Percentiles rank a stretch among this genome's conserved stretches.
phyloP scores from a whole-genome alignment of 1,140 invertebrate genomes.

The Galleria mellonella region DNA sequence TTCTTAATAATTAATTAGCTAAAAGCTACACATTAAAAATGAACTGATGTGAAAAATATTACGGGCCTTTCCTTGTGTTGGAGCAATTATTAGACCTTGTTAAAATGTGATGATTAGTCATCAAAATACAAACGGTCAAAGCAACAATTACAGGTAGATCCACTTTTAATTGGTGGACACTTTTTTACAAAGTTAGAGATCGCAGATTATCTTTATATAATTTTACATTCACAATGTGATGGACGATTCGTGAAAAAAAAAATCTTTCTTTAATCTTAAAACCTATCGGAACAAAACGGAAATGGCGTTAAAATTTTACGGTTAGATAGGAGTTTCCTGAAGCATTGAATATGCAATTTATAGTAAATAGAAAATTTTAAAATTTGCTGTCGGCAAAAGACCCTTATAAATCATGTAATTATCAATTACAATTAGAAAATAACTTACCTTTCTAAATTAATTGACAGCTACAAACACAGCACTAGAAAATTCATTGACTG shows the following conservation, averaged over 20 bases:
- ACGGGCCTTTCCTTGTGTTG: slow-evolving; percentile 12
- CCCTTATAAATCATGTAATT: background rate
- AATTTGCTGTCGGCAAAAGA: background rate
- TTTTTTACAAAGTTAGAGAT: too few relatives aligned
- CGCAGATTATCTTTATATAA: too few relatives aligned
- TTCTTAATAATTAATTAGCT: too few relatives aligned
- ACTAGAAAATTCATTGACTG: slow-evolving; percentile 62
- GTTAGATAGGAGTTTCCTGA: slow-evolving; percentile 16
- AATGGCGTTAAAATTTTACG: slow-evolving; percentile 59
- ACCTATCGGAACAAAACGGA: slow-evolving; percentile 31
- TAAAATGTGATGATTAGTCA: slow-evolving; percentile 50
- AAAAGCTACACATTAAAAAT: too few relatives aligned
- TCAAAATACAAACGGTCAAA: slow-evolving; percentile 37
- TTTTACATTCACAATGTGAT: background rate
- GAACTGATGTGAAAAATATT: background rate
- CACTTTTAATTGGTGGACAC: too few relatives aligned
- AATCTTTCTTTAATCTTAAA: too few relatives aligned
- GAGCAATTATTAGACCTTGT: slow-evolving; percentile 55
- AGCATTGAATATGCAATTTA: background rate
- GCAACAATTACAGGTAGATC: background rate
- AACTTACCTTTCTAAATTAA: slow-evolving; percentile 60
- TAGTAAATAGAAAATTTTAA: background rate
- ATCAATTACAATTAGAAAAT: slow-evolving; percentile 28
- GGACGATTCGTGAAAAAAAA: too few relatives aligned
- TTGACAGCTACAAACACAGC: slow-evolving; percentile 60